A percentile compares a stretch with the other conserved stretches of the same genome.
Conservation (phyloP, 2,113 vertebrate genomes). For the Solenodon paradoxus region DNA sequence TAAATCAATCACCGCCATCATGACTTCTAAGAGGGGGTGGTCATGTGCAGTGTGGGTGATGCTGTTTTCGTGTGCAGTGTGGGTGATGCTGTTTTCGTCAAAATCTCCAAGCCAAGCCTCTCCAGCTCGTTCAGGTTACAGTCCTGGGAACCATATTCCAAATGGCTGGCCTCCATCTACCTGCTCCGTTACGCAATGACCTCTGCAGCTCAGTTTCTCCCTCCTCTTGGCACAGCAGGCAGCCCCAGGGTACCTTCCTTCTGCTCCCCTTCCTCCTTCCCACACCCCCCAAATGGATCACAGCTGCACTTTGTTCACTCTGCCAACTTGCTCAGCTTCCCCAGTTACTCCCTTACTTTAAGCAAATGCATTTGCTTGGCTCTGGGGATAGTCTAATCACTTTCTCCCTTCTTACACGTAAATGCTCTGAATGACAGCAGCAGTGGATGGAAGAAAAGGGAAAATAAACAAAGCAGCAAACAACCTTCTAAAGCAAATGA, state of each 20-base stretch:
- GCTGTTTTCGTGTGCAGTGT: neutral
- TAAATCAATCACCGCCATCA: neutral
- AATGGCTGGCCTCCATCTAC: neutral
- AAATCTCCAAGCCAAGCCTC: neutral
- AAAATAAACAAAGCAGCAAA: neutral
- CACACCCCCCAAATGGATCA: neutral
- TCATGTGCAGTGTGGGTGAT: neutral
- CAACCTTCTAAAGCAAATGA: neutral
- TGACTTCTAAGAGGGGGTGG: neutral
- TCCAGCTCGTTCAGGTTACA: neutral
- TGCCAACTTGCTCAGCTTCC: constrained; percentile 25
- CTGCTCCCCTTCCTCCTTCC: neutral
- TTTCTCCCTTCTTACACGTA: constrained; percentile 26
- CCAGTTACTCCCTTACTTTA: constrained; percentile 24
- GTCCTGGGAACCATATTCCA: neutral
- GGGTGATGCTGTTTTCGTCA: neutral
- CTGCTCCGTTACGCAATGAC: neutral
- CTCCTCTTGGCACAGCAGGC: neutral
- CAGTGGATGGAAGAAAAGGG: neutral
- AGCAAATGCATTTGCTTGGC: constrained; percentile 20
- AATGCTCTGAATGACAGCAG: constrained; percentile 51
- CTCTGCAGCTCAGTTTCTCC: neutral
- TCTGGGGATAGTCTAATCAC: constrained; percentile 45
- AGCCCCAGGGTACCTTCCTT: neutral
- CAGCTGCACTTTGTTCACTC: constrained; percentile 9